Conservation (phyloP, 2,888 invertebrate species). For the Salpingus planirostris region DNA sequence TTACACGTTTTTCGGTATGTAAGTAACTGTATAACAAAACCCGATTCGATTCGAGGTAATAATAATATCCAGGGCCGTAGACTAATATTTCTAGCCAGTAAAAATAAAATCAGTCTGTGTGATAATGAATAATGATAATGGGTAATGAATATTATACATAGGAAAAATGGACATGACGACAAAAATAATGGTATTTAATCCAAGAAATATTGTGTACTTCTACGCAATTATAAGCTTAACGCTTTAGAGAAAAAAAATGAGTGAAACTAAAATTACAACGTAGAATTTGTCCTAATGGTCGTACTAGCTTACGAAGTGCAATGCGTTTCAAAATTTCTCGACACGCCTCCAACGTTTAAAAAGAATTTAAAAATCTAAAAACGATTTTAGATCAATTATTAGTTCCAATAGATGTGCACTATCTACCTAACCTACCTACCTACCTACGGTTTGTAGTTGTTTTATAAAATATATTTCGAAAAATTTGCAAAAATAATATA, state of each 20-base stretch:
- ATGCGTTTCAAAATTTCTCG: slow-evolving; percentile 21
- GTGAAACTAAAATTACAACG: slow-evolving; percentile 28
- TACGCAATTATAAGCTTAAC: too few relatives aligned
- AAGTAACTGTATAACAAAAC: slow-evolving; percentile 15
- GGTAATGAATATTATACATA: too few relatives aligned
- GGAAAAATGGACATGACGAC: too few relatives aligned
- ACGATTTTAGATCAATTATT: slow-evolving; percentile 10
- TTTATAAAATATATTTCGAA: slow-evolving; percentile 18
- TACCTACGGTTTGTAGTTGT: slow-evolving; percentile 22
- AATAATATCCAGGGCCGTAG: slow-evolving; percentile 15
- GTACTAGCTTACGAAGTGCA: slow-evolving; percentile 34
- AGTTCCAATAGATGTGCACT: slow-evolving; percentile 24
- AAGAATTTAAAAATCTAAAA: slow-evolving; percentile 6
- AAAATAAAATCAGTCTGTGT: too few relatives aligned
- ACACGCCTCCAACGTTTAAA: slow-evolving; percentile 10
- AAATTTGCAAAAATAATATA: slow-evolving; percentile 9
- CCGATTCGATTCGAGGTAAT: too few relatives aligned
- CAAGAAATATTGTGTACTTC: slow-evolving; percentile 25
- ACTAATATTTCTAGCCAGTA: too few relatives aligned
- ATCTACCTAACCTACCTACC: too few relatives aligned
- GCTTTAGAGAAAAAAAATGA: slow-evolving; percentile 32
- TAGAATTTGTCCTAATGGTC: slow-evolving; percentile 29
- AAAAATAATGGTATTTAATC: slow-evolving; percentile 20
- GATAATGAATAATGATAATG: too few relatives aligned
- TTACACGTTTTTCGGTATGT: slow-evolving; percentile 25